Conservation (phyloP, 53 echinoderm and acorn worm genomes). For the Patiria pectinifera region DNA sequence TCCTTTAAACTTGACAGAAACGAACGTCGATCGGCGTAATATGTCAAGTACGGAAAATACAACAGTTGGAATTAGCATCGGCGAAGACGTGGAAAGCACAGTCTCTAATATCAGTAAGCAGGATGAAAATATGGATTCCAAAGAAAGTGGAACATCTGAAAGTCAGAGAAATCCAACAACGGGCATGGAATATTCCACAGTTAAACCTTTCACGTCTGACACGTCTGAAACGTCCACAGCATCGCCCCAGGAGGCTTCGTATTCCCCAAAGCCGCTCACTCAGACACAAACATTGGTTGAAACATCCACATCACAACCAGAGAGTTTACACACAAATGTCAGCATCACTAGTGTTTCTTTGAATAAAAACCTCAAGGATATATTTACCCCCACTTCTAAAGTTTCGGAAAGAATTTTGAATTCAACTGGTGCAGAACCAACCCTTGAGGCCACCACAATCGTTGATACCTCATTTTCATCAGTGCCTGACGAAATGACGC, state of each 20-base stretch:
- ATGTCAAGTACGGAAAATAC: not conserved
- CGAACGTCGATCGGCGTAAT: not conserved
- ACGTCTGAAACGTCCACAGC: not conserved
- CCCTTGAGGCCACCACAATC: not conserved
- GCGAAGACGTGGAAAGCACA: not conserved
- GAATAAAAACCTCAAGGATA: not conserved
- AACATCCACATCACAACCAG: not conserved
- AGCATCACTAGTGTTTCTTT: not conserved
- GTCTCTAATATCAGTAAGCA: not conserved
- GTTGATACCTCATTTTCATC: slow-evolving; percentile 38
- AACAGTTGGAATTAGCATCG: not conserved
- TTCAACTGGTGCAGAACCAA: not conserved
- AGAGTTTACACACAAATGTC: not conserved
- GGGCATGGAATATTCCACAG: not conserved
- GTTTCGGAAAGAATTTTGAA: slow-evolving; percentile 6
- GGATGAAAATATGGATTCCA: not conserved
- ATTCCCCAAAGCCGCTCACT: not conserved
- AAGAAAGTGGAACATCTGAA: slow-evolving; percentile 9
- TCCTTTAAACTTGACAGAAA: not conserved
- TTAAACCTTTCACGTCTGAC: not conserved
- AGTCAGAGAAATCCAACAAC: not conserved
- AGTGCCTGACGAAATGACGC: slow-evolving; percentile 16
- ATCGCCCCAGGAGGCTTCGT: not conserved
- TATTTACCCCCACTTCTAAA: not conserved
- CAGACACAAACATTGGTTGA: not conserved